Percentiles rank a stretch among this genome's conserved stretches.
Evolutionary conservation across 2,888 invertebrate species (phyloP).

Genomic region (Camptogramma bilineatum): DNA sequence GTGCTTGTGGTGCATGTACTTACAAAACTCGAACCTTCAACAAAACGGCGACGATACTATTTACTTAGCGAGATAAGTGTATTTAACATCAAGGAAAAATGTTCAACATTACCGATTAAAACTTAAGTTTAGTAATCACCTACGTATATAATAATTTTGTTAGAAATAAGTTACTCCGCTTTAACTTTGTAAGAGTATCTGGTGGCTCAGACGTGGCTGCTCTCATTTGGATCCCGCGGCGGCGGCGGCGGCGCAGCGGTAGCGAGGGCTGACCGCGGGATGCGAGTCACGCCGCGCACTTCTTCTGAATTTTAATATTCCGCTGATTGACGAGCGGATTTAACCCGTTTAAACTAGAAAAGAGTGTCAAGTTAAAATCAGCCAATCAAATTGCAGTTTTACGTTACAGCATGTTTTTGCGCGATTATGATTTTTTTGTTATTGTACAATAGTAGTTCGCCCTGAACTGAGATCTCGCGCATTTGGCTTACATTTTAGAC

Average conservation of each 20-base stretch:
- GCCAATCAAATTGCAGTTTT: no score
- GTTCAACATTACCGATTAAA: no score
- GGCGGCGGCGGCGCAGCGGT: constrained; percentile 4
- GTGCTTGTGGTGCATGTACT: constrained; percentile 9
- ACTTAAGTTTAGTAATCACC: neutral
- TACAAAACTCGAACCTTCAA: neutral
- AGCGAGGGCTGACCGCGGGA: no score
- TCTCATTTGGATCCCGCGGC: neutral
- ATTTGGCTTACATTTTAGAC: no score
- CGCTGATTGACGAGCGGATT: constrained; percentile 45
- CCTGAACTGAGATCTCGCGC: no score
- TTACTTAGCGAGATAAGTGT: neutral
- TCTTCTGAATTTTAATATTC: constrained; percentile 47
- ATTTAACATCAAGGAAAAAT: neutral
- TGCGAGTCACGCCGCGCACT: constrained; percentile 40
- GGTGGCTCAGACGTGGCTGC: neutral
- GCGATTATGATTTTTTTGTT: no score
- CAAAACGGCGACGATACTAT: neutral
- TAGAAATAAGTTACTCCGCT: neutral
- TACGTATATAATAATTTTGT: neutral
- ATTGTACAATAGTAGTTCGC: no score
- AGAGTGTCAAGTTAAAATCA: no score
- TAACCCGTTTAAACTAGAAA: constrained; percentile 13
- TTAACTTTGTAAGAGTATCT: constrained; percentile 5
- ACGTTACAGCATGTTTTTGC: no score